Percentiles rank a stretch among this genome's conserved stretches.
phyloP scores from a whole-genome alignment of 2,113 vertebrate species.

The Ochotona princeps region DNA sequence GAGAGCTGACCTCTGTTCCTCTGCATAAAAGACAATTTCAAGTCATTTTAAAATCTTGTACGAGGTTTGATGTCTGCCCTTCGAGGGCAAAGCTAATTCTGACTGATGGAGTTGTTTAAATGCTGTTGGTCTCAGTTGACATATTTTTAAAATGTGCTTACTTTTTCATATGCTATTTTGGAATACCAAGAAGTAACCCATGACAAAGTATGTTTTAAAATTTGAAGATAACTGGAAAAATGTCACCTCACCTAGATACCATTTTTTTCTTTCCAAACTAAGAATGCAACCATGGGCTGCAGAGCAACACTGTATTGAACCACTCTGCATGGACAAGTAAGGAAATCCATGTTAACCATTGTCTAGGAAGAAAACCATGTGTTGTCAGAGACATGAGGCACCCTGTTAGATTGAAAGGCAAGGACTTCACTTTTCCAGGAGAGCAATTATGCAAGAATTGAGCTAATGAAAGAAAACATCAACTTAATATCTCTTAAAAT shows the following conservation, averaged over 20 bases:
- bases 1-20: not conserved
- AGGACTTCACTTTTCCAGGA: not conserved
- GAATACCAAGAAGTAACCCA: not conserved
- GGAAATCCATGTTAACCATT: not conserved
- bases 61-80: not conserved
- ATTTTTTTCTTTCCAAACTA: not conserved
- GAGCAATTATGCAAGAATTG: not conserved
- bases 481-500: not conserved
- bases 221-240: not conserved
- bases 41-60: not conserved
- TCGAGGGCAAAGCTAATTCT: not conserved
- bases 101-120: constrained; percentile 4
- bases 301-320: not conserved
- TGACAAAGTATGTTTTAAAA: not conserved
- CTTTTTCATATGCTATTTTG: not conserved
- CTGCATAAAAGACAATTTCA: not conserved
- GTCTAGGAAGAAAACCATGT: not conserved
- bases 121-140: not conserved
- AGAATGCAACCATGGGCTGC: not conserved
- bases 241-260: not conserved
- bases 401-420: not conserved
- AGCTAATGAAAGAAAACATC: not conserved
- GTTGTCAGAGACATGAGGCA: too few species aligned
- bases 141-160: not conserved
- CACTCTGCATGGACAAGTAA: not conserved